A percentile compares a stretch with the other conserved stretches of the same genome.
Conservation (phyloP, 2,113 vertebrate species). For the Upupa epops region DNA sequence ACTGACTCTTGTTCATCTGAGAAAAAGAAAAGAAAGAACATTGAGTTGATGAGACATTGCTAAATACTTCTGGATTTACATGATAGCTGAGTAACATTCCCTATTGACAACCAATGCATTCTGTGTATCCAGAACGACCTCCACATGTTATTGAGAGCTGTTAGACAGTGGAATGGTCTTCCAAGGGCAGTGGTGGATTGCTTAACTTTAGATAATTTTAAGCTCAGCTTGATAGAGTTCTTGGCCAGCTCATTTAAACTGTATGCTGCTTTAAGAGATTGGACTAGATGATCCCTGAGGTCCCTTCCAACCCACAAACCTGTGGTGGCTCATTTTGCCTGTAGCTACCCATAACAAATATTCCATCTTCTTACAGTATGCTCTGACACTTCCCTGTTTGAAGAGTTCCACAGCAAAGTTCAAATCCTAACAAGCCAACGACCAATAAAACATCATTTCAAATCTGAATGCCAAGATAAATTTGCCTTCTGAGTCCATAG, state of each 20-base stretch:
- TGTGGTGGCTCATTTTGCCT: background rate
- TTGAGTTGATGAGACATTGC: slow-evolving; percentile 6
- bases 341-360: background rate
- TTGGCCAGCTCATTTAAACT: no score
- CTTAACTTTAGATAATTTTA: no score
- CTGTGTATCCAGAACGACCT: background rate
- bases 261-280: no score
- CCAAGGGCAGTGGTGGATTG: no score
- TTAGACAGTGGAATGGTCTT: no score
- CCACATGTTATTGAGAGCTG: background rate
- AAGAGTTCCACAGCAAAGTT: background rate
- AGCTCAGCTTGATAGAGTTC: no score
- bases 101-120: background rate
- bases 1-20: slow-evolving; percentile 97
- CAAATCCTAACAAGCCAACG: background rate
- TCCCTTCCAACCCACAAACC: no score
- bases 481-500: background rate
- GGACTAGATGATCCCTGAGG: no score
- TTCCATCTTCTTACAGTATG: background rate
- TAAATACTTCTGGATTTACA: background rate
- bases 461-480: background rate
- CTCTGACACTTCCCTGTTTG: background rate
- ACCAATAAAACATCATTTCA: background rate
- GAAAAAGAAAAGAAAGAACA: background rate
- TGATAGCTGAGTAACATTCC: background rate